phyloP scores from a whole-genome alignment of 2,113 vertebrate genomes.

The Opisthocomus hoazin region DNA sequence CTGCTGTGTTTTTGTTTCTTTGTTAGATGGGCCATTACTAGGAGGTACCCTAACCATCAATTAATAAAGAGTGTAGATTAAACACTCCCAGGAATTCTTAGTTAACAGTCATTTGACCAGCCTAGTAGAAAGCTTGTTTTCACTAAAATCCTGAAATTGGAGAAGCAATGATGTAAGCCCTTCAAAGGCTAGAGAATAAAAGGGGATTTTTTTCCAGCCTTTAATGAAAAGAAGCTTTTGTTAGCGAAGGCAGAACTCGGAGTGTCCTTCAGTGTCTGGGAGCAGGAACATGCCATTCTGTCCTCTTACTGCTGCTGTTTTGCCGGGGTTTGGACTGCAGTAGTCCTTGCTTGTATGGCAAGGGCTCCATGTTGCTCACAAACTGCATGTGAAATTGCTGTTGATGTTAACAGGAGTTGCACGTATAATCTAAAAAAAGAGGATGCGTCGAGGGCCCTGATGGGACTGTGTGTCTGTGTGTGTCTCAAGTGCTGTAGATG shows the following conservation, averaged over 20 bases:
- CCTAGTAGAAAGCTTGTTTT: constrained; percentile 53
- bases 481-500: too few species aligned
- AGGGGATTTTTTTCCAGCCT: not conserved
- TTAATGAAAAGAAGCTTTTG: constrained; percentile 64
- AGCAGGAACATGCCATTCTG: not conserved
- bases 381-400: not conserved
- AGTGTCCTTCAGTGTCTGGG: not conserved
- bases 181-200: constrained; percentile 44
- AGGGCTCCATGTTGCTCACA: fast-evolving
- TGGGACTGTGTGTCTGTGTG: not conserved
- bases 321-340: not conserved
- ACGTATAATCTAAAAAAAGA: fast-evolving
- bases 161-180: constrained; percentile 58
- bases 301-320: not conserved
- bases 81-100: constrained; percentile 32
- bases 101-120: constrained; percentile 20
- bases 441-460: fast-evolving
- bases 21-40: not conserved
- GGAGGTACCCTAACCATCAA: not conserved
- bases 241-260: not conserved
- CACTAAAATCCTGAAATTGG: constrained; percentile 37
- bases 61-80: not conserved
- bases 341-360: fast-evolving
- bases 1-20: not conserved
- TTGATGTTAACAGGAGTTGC: not conserved